These are phyloP conservation scores for Eurytoma adleriae DNA, from an alignment of 2,888 invertebrate species.

Conservation along the genomic window DNA sequence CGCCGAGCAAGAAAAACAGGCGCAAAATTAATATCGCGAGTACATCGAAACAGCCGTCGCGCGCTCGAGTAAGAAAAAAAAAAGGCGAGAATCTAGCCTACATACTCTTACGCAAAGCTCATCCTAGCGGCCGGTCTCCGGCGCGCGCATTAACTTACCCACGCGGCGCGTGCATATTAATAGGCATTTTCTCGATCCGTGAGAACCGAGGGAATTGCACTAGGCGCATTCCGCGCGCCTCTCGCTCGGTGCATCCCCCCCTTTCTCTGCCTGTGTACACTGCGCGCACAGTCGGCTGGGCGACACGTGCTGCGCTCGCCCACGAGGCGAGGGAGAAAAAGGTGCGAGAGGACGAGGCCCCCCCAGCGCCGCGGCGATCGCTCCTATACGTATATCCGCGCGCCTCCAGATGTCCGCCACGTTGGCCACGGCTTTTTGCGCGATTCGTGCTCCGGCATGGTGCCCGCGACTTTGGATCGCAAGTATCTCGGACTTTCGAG, in stretches of 20 bases:
- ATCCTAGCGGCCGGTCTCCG: background rate
- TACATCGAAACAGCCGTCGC: too few relatives aligned
- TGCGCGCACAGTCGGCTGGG: constrained; percentile 18
- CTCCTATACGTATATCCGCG: too few relatives aligned
- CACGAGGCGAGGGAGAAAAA: constrained; percentile 2
- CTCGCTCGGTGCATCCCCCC: too few relatives aligned
- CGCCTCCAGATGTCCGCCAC: constrained; percentile 25
- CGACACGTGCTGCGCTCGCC: constrained; percentile 36
- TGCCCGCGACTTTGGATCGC: too few relatives aligned
- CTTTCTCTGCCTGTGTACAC: background rate
- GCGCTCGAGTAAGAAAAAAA: too few relatives aligned
- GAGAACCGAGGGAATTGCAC: constrained; percentile 40
- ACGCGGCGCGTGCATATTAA: constrained; percentile 35
- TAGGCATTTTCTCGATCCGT: constrained; percentile 50
- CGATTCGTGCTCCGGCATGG: too few relatives aligned
- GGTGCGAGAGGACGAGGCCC: background rate
- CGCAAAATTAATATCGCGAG: too few relatives aligned
- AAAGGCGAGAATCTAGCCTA: background rate
- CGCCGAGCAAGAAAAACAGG: too few relatives aligned
- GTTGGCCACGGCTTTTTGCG: background rate
- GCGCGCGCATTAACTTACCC: background rate
- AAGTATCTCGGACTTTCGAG: too few relatives aligned
- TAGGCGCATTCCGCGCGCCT: constrained; percentile 51
- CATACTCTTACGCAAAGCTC: constrained; percentile 7
- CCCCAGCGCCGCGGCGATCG: background rate